Evolutionary conservation across 2,888 invertebrate species (phyloP).

Genomic region (Epistrophe grossulariae): DNA sequence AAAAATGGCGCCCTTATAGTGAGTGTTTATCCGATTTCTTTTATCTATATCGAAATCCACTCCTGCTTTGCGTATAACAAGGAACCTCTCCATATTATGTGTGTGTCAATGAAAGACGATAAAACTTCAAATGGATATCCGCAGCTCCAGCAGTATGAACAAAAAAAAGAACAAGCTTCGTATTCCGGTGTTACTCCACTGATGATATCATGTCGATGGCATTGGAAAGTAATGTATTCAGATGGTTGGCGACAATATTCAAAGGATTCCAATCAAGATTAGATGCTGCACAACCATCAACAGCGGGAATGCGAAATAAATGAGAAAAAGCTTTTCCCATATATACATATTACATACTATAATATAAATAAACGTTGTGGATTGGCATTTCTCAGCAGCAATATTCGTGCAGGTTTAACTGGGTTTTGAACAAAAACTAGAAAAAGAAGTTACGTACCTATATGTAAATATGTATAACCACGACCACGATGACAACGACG

Average conservation of each 20-base stretch:
- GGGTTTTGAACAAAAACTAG: neutral
- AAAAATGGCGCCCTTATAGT: no score
- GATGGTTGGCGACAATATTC: conserved; percentile 71
- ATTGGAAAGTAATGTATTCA: conserved; percentile 70
- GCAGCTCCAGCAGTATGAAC: neutral
- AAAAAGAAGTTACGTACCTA: neutral
- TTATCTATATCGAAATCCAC: neutral
- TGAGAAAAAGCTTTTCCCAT: conserved; percentile 32
- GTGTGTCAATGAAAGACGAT: conserved; percentile 51
- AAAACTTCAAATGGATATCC: conserved; percentile 42
- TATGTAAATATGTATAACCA: neutral
- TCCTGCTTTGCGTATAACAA: neutral
- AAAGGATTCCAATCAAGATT: conserved; percentile 72
- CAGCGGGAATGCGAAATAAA: conserved; percentile 42
- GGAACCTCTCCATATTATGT: neutral
- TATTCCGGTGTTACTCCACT: conserved; percentile 24
- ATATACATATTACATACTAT: no score
- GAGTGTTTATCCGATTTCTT: no score
- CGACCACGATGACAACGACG: no score
- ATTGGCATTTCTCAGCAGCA: neutral
- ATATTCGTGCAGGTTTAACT: no score
- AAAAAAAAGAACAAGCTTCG: neutral
- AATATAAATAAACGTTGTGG: no score
- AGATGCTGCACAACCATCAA: conserved; percentile 43
- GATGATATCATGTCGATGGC: conserved; percentile 67